Conservation (phyloP, 1,140 invertebrate species). For the Macrotrachela quadricornifera region DNA sequence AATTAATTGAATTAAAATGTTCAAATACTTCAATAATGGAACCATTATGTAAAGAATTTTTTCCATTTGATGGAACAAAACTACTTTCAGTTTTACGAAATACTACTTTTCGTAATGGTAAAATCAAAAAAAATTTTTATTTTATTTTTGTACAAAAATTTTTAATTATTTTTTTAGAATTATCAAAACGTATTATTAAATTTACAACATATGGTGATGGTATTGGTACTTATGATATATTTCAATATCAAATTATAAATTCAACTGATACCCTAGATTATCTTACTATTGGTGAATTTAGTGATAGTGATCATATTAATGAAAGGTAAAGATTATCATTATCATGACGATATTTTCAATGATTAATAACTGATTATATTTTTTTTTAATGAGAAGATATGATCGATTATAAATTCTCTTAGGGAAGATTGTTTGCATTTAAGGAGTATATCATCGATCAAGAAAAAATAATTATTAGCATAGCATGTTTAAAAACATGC, state of each 20-base stretch:
- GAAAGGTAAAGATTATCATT: no score
- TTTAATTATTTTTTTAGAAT: conserved; percentile 34
- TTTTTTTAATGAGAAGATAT: no score
- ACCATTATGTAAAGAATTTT: neutral
- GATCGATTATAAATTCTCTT: neutral
- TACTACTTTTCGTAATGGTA: neutral
- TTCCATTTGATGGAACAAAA: conserved; percentile 16
- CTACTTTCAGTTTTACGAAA: conserved; percentile 39
- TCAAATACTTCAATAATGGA: neutral
- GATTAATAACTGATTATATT: neutral
- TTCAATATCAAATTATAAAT: conserved; percentile 36
- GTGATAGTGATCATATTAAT: no score
- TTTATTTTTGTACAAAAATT: no score
- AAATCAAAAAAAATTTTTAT: no score
- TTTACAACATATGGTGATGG: conserved; percentile 34
- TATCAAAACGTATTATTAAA: no score
- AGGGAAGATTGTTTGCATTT: neutral
- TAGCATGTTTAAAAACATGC: no score
- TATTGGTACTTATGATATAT: conserved; percentile 45
- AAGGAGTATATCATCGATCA: neutral
- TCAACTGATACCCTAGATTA: neutral
- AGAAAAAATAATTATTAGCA: neutral
- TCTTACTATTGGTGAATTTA: neutral
- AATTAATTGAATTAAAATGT: conserved; percentile 34
- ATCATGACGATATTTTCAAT: no score